Conservation (phyloP, 2,797 vertebrate genomes). For the Hydrophis major region DNA sequence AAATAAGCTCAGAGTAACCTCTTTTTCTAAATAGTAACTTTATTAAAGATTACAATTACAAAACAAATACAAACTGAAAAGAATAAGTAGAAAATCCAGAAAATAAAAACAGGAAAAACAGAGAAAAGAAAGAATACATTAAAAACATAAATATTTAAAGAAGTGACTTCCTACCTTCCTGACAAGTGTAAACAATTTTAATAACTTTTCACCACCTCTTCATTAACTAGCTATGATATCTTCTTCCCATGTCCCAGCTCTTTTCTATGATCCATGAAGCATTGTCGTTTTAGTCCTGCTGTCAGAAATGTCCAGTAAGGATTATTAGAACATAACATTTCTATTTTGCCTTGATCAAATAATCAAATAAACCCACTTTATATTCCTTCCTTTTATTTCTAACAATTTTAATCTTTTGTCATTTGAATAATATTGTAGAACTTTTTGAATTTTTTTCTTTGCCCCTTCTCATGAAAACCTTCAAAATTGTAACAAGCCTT, state of each 20-base stretch:
- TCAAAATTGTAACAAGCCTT: background rate
- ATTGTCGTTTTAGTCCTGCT: background rate
- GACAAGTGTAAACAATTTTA: background rate
- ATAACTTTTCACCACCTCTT: background rate
- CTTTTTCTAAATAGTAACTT: background rate
- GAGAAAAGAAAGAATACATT: background rate
- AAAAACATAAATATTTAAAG: background rate
- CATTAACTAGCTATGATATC: background rate
- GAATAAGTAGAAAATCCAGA: background rate
- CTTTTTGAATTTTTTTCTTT: background rate
- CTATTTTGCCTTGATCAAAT: background rate
- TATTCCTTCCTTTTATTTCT: background rate
- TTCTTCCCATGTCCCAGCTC: background rate
- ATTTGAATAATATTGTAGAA: background rate
- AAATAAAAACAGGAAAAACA: background rate
- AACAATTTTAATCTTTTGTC: background rate
- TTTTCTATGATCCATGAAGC: background rate
- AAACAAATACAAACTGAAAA: background rate
- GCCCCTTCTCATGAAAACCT: background rate
- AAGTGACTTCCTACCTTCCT: background rate
- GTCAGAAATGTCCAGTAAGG: background rate
- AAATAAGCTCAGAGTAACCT: background rate
- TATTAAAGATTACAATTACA: background rate
- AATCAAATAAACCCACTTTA: background rate
- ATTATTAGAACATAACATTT: background rate